phyloP scores from a whole-genome alignment of 2,113 vertebrate genomes.

The Sporophila hypoxantha region DNA sequence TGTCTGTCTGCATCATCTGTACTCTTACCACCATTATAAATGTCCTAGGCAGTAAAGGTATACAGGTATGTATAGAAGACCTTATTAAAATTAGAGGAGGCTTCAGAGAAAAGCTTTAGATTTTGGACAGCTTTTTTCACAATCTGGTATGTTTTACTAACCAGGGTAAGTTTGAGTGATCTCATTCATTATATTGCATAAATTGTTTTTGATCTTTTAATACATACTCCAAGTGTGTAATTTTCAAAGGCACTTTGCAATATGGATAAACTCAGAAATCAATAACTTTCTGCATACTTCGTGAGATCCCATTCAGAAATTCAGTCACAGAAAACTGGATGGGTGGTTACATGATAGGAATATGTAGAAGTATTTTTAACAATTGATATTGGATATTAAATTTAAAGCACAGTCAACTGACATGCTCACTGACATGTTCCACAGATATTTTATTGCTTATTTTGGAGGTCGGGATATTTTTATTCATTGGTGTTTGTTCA shows the following conservation, averaged over 20 bases:
- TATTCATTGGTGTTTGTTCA: neutral
- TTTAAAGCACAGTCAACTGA: neutral
- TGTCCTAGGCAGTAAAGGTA: neutral
- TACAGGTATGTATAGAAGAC: neutral
- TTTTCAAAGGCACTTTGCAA: neutral
- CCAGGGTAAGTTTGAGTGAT: neutral
- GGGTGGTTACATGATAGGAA: neutral
- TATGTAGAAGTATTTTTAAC: neutral
- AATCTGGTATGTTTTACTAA: neutral
- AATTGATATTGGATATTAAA: neutral
- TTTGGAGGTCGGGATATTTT: neutral
- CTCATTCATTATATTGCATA: neutral
- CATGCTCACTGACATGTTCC: neutral
- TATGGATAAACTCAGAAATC: neutral
- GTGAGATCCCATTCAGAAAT: neutral
- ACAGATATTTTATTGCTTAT: neutral
- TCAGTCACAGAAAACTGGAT: neutral
- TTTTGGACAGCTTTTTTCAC: neutral
- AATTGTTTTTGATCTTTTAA: neutral
- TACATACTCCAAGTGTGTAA: neutral
- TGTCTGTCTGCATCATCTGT: neutral
- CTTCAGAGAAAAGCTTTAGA: neutral
- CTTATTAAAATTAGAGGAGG: neutral
- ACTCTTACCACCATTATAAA: neutral
- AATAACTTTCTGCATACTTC: neutral